These are phyloP conservation scores for Leuctra nigra DNA, from an alignment of 2,888 invertebrate genomes.

Conservation along the genomic window DNA sequence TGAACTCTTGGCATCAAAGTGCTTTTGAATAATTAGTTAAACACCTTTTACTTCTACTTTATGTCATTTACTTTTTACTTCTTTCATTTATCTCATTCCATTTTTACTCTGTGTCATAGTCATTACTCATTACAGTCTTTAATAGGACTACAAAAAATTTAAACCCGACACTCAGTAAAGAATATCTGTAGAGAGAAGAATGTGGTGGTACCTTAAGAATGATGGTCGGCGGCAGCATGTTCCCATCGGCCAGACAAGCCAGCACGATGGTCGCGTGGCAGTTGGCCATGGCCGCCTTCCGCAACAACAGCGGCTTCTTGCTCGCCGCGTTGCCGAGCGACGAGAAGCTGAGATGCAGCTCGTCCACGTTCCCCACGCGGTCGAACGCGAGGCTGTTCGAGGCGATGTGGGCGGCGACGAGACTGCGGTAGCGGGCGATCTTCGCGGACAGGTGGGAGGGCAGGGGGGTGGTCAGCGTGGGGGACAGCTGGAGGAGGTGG, in stretches of 20 bases:
- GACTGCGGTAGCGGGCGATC: slow-evolving; percentile 29
- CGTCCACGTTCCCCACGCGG: slow-evolving; percentile 34
- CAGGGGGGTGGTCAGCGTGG: slow-evolving; percentile 29
- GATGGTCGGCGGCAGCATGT: slow-evolving; percentile 33
- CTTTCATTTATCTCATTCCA: no score
- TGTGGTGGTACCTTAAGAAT: slow-evolving; percentile 33
- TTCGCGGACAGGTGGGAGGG: slow-evolving; percentile 31
- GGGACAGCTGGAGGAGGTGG: slow-evolving; percentile 31
- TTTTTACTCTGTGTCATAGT: no score
- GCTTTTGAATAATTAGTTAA: no score
- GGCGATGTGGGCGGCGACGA: slow-evolving; percentile 23
- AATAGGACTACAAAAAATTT: no score
- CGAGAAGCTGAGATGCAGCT: slow-evolving; percentile 34
- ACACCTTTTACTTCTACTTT: no score
- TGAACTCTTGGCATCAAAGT: no score
- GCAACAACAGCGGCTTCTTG: slow-evolving; percentile 24
- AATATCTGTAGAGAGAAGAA: no score
- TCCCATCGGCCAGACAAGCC: slow-evolving; percentile 33
- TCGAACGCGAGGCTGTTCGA: slow-evolving; percentile 16
- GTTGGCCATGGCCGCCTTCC: slow-evolving; percentile 33
- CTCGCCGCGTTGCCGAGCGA: slow-evolving; percentile 21
- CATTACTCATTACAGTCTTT: no score
- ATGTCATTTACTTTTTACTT: no score
- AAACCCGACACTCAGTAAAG: no score
- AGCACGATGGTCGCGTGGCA: slow-evolving; percentile 35